phyloP scores from a whole-genome alignment of 1,140 invertebrate species.

The Cephus cinctus region DNA sequence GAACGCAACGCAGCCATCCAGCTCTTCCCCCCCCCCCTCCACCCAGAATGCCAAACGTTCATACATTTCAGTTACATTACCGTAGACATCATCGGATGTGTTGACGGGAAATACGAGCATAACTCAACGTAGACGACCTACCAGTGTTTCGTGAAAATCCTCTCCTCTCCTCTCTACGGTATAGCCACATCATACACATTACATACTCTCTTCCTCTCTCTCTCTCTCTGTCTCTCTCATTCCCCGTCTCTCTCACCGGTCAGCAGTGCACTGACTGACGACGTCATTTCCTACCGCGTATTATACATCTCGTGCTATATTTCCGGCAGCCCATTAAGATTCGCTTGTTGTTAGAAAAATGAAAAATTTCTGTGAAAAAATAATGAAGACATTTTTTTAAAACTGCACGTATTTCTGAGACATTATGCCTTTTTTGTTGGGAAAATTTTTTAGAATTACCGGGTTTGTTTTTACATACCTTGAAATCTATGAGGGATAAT shows the following conservation, averaged over 20 bases:
- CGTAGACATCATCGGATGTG: constrained; percentile 52
- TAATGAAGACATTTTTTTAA: too few relatives aligned
- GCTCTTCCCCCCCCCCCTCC: too few relatives aligned
- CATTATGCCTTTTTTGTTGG: too few relatives aligned
- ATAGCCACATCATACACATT: not conserved
- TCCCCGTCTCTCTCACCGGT: constrained; percentile 18
- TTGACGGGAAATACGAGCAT: constrained; percentile 54
- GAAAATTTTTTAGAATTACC: not conserved
- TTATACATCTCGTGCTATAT: constrained; percentile 43
- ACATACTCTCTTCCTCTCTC: constrained; percentile 12
- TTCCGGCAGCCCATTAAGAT: constrained; percentile 43
- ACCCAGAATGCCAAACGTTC: constrained; percentile 34
- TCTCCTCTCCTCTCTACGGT: constrained; percentile 1
- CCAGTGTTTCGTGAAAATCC: constrained; percentile 44
- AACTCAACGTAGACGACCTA: constrained; percentile 46
- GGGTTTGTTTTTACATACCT: not conserved
- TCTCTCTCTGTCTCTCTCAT: constrained; percentile 1
- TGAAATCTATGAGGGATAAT: not conserved
- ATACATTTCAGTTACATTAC: constrained; percentile 54
- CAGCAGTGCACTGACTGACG: constrained; percentile 43
- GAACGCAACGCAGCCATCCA: too few relatives aligned
- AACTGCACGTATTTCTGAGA: too few relatives aligned
- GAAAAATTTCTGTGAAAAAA: too few relatives aligned
- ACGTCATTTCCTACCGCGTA: constrained; percentile 46
- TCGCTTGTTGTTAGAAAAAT: constrained; percentile 9